Evolutionary conservation across 2,888 invertebrate genomes (phyloP).

Genomic region (Embidobia sp.): DNA sequence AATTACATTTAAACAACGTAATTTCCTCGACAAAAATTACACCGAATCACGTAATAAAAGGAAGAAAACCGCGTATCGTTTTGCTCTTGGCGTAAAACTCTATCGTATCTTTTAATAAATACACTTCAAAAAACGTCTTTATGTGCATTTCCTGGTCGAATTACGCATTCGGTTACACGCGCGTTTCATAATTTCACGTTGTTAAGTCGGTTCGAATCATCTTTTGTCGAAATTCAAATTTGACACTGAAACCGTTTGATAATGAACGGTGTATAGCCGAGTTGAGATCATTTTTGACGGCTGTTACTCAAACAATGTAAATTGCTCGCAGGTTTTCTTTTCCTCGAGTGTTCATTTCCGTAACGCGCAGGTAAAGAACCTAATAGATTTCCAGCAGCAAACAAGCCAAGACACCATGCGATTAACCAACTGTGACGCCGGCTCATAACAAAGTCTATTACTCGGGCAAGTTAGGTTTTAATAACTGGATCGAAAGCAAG

Average conservation of each 20-base stretch:
- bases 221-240: too few relatives aligned
- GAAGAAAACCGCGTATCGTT: too few relatives aligned
- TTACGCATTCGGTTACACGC: too few relatives aligned
- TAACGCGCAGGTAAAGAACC: conserved; percentile 45
- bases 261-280: not conserved
- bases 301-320: conserved; percentile 2
- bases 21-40: too few relatives aligned
- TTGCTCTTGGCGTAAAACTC: too few relatives aligned
- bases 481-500: conserved; percentile 25
- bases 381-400: conserved; percentile 41
- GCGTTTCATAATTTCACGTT: too few relatives aligned
- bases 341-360: conserved; percentile 30
- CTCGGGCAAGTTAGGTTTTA: conserved; percentile 20
- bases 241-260: not conserved
- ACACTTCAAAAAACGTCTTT: too few relatives aligned
- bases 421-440: conserved; percentile 44
- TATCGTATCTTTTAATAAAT: too few relatives aligned
- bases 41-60: too few relatives aligned
- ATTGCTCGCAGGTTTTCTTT: conserved; percentile 10
- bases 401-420: conserved; percentile 32
- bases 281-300: not conserved
- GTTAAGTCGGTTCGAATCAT: too few relatives aligned
- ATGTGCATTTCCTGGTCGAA: too few relatives aligned
- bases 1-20: too few relatives aligned
- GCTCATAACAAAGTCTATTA: conserved; percentile 25